Evolutionary conservation across 2,113 vertebrate species (phyloP).

Genomic region (Syngnathoides biaculeatus): DNA sequence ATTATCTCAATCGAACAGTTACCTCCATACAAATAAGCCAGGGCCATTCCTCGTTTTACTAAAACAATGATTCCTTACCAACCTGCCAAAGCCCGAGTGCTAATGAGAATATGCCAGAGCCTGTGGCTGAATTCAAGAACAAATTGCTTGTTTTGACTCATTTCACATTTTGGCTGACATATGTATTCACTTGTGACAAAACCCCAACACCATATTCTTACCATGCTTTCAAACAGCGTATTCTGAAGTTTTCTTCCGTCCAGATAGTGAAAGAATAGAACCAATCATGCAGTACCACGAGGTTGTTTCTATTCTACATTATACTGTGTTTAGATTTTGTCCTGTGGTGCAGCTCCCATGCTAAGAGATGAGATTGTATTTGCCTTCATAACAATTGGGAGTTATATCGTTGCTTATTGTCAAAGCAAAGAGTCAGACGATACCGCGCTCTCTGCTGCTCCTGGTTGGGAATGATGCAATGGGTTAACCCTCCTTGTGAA

Average conservation of each 20-base stretch:
- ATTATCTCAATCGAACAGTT: conserved; percentile 68
- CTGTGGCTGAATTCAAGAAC: conserved; percentile 33
- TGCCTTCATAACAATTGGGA: background rate
- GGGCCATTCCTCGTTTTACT: conserved; percentile 39
- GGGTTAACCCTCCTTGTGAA: background rate
- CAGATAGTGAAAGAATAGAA: background rate
- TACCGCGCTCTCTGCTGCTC: background rate
- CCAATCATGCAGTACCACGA: background rate
- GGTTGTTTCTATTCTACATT: background rate
- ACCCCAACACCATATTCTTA: background rate
- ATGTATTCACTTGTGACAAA: conserved; percentile 7
- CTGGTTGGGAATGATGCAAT: background rate
- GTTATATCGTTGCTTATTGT: background rate
- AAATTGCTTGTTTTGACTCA: conserved; percentile 23
- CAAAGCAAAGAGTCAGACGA: background rate
- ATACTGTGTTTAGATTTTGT: background rate
- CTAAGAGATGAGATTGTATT: background rate
- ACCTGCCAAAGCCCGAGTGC: conserved; percentile 36
- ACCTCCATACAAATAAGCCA: conserved; percentile 48
- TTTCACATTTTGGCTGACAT: conserved; percentile 19
- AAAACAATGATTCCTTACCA: conserved; percentile 56
- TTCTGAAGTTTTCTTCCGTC: background rate
- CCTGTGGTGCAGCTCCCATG: background rate
- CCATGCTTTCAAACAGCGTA: background rate
- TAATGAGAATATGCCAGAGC: conserved; percentile 42